Evolutionary conservation across 2,888 invertebrate genomes (phyloP), one percentile per base, ranked within the genome.

Genomic region (Lycocerus yunnanus): DNA sequence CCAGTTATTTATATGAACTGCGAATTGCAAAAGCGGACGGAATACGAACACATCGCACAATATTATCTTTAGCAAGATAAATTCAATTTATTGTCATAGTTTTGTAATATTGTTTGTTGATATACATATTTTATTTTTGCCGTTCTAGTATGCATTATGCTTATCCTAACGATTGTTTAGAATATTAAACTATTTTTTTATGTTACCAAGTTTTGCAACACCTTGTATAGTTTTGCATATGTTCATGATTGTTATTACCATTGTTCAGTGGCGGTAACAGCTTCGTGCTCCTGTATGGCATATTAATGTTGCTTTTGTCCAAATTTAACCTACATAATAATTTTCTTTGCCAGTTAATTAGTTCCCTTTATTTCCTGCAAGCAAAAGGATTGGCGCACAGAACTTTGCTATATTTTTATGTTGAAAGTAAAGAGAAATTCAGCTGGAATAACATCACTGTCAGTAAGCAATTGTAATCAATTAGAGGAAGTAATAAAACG

Each of bases 51-150:
- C 61, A 18, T 63, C 18, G 16, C 18, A 61, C 18, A 63, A 63
- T 63, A 20, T 63, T 63, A 63, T 63, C 61, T 63, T 63, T 63
- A 16, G 8, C 2, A 63, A 63, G 61, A 63, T 63, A 63, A 63
- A 63, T 63, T 63, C 61, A 63, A 63, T 63, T 63, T 63, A 63
- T 63, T 63, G 61, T 20, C 20, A 20, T 63, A 63, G 61, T 63
- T 63, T 63, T 18, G 18, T 63, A 63, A 63, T 63, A 63, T 63
- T 14, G 20, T 63, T 63, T 63, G 20, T 18, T 63, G 61, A 63
- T 63, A 14, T 63, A 20, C 61, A 63, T 63, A 63, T 63, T 63
- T 16, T 63, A 63, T 13, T 63, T 63, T 63, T 63, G 61, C 8
- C 20, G 8, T 20, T 11, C 16, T 3, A 63, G 18, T 63, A 18